phyloP scores from a whole-genome alignment of 2,113 vertebrate species.

The Pao palembangensis region DNA sequence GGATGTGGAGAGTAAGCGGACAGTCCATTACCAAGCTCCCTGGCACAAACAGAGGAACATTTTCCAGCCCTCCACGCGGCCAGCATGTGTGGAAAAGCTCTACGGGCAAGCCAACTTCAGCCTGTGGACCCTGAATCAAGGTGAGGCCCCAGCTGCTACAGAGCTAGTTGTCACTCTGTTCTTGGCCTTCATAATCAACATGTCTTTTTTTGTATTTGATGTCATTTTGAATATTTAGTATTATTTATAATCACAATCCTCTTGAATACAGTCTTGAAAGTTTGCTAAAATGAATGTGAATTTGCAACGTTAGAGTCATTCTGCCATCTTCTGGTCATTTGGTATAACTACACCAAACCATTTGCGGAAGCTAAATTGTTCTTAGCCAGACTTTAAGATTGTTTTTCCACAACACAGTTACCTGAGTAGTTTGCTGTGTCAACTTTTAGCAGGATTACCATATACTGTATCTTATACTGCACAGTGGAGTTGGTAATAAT shows the following conservation, averaged over 20 bases:
- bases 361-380: no score
- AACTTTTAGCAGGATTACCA: no score
- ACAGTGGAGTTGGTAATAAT: no score
- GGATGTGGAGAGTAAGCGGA: constrained; percentile 93
- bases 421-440: no score
- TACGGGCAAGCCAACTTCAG: constrained; percentile 85
- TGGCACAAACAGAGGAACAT: constrained; percentile 91
- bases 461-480: no score
- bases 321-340: constrained; percentile 57
- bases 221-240: not conserved
- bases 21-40: constrained; percentile 81
- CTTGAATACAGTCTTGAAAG: not conserved
- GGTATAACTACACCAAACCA: no score
- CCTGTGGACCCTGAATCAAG: constrained; percentile 81
- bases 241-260: not conserved
- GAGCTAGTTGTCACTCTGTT: not conserved
- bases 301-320: not conserved
- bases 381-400: no score
- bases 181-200: not conserved
- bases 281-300: not conserved
- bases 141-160: constrained; percentile 61
- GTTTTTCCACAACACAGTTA: no score
- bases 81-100: constrained; percentile 87
- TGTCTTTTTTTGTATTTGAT: not conserved
- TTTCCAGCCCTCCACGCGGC: constrained; percentile 84